Evolutionary conservation across 2,888 invertebrate genomes (phyloP), one percentile per base, ranked within the genome.

Genomic region (Synanthedon tipuliformis): DNA sequence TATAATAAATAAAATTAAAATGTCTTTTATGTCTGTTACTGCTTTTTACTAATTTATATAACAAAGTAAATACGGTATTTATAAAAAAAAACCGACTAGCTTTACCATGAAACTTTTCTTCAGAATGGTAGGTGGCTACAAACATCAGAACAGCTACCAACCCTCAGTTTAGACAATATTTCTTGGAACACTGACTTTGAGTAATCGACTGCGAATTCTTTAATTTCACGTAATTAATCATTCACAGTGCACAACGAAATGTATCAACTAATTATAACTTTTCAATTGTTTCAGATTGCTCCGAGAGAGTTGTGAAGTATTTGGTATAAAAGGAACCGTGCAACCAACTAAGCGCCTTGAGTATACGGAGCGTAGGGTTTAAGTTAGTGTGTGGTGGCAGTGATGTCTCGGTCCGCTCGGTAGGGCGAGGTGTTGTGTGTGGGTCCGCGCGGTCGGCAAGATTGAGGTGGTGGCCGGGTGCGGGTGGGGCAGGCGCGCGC

Each of bases 401-500:
- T 27, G 40, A 11, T 12, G 48, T 49, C 16, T 27, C 50, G 55
- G 41, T 50, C 48, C 49, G 51, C 16, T 34, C 41, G 52, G 27
- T 13, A 49, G 48, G 41, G 15, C 53, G 53, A 48, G 54, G 51
- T 52, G 53, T 53, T 52, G 57, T 34, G 55, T 51, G 56, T 64
- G 58, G 55, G 61, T 63, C 34, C 69, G 65, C 56, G 61, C 67
- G 68, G 71, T 63, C 75, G 69, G 68, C 84, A 85, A 85, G 81
- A 84, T 85, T 82, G 86, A 85, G 81, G 83, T 81, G 83, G 86
- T 82, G 80, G 79, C 69, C 64, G 84, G 82, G 82, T 78, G 83
- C 76, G 84, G 84, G 69, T 86, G 85, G 86, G 84, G 82, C 54
- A 78, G 86, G 83, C 86, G 86, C 68, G 86, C 83, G 81, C 86